Evolutionary conservation across 2,113 vertebrate genomes (phyloP).

Genomic region (Bubo blakistoni): DNA sequence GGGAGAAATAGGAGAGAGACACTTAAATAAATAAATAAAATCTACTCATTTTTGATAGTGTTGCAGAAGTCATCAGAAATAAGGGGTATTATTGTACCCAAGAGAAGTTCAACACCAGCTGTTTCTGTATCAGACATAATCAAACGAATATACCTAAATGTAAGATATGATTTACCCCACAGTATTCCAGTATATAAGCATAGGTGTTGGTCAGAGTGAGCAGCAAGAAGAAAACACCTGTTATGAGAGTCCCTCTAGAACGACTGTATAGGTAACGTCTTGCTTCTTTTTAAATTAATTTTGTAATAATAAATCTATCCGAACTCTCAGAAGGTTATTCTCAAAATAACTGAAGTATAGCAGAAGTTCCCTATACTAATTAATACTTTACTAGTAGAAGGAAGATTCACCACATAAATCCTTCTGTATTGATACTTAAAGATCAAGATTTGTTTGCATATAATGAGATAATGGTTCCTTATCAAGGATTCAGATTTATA

Average conservation of each 20-base stretch:
- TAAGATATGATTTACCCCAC: background rate
- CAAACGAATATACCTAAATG: background rate
- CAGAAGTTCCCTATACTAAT: background rate
- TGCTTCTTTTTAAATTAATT: conserved; percentile 27
- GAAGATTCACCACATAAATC: background rate
- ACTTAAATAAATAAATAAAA: background rate
- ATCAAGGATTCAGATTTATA: background rate
- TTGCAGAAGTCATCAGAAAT: background rate
- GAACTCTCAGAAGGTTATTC: background rate
- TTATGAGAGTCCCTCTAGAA: background rate
- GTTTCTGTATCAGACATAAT: background rate
- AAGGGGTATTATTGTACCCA: background rate
- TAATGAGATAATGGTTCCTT: background rate
- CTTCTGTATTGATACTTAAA: background rate
- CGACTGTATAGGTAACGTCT: background rate
- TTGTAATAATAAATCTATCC: background rate
- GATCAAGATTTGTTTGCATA: background rate
- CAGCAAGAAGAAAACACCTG: conserved; percentile 7
- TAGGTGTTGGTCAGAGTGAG: background rate
- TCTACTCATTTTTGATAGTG: background rate
- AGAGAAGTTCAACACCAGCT: background rate
- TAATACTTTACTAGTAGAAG: background rate
- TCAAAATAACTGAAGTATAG: background rate
- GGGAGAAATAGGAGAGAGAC: background rate
- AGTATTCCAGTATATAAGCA: background rate